Conservation (phyloP, 2,113 vertebrate genomes). For the Osmerus mordax region DNA sequence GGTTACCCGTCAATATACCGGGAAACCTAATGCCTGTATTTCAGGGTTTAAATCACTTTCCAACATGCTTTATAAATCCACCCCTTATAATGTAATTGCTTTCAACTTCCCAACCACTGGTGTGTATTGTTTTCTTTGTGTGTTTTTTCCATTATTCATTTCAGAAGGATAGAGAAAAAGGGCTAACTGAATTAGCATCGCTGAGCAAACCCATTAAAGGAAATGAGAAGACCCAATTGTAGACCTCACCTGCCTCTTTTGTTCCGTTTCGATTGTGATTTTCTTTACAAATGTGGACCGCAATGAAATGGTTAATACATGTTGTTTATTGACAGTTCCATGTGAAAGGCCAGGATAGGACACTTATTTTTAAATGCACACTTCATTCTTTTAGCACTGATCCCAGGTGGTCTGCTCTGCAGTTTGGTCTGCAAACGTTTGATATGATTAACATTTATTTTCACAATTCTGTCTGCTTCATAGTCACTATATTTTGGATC, state of each 20-base stretch:
- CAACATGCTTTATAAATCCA: slow-evolving; percentile 12
- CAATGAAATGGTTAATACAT: background rate
- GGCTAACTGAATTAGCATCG: slow-evolving; percentile 29
- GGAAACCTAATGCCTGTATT: slow-evolving; percentile 15
- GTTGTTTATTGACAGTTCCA: background rate
- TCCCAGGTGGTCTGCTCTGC: too few relatives aligned
- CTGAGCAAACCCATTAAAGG: slow-evolving; percentile 28
- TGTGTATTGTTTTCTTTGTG: slow-evolving; percentile 21
- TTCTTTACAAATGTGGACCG: slow-evolving; percentile 14
- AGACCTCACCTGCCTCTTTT: slow-evolving; percentile 45
- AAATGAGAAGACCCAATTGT: slow-evolving; percentile 39
- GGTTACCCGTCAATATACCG: slow-evolving; percentile 13
- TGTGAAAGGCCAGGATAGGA: background rate
- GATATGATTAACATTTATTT: too few relatives aligned
- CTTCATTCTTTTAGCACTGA: background rate
- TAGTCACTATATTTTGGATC: too few relatives aligned
- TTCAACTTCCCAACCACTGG: background rate
- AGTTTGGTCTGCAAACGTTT: too few relatives aligned
- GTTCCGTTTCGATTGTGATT: slow-evolving; percentile 4
- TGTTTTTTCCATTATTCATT: slow-evolving; percentile 26
- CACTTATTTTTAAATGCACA: background rate
- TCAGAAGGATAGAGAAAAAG: slow-evolving; percentile 13
- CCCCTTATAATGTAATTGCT: slow-evolving; percentile 8
- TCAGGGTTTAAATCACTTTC: slow-evolving; percentile 23
- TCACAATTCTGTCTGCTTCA: too few relatives aligned